phyloP scores from a whole-genome alignment of 2,113 vertebrate species.

The Poeciliopsis retropinna region DNA sequence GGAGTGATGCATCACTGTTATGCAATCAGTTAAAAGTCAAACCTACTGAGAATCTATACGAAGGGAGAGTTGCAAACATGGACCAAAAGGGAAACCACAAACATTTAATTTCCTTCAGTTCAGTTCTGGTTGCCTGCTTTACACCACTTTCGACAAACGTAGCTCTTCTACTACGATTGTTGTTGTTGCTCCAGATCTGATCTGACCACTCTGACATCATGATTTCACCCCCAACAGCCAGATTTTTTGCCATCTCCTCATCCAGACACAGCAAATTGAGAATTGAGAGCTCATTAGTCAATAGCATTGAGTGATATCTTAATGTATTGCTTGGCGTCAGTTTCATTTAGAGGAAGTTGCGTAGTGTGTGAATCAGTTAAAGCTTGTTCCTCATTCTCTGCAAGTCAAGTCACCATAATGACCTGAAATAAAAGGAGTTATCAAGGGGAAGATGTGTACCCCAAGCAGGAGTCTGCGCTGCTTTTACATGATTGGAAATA shows the following conservation, averaged over 20 bases:
- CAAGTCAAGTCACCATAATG: not conserved
- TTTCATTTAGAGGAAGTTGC: slow-evolving; percentile 37
- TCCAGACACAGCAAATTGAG: not conserved
- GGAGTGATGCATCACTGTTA: slow-evolving; percentile 36
- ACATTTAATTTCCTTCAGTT: not conserved
- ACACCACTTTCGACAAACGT: not conserved
- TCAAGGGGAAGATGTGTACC: not conserved
- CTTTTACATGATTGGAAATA: slow-evolving; percentile 5
- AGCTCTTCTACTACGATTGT: slow-evolving; percentile 7
- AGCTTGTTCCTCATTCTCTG: slow-evolving; percentile 39
- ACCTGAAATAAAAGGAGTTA: not conserved
- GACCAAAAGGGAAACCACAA: not conserved
- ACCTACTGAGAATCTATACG: slow-evolving; percentile 17
- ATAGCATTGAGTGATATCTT: not conserved
- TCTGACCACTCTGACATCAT: slow-evolving; percentile 30
- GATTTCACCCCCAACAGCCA: slow-evolving; percentile 26
- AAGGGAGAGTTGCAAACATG: slow-evolving; percentile 15
- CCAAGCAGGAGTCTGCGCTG: not conserved
- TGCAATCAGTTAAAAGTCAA: slow-evolving; percentile 28
- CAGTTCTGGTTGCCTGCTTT: not conserved
- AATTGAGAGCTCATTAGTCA: slow-evolving; percentile 1
- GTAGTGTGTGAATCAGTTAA: not conserved
- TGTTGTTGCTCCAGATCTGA: not conserved
- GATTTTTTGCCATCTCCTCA: not conserved
- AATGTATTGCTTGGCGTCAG: not conserved